phyloP scores from a whole-genome alignment of 2,888 invertebrate species.

The Salticus scenicus region DNA sequence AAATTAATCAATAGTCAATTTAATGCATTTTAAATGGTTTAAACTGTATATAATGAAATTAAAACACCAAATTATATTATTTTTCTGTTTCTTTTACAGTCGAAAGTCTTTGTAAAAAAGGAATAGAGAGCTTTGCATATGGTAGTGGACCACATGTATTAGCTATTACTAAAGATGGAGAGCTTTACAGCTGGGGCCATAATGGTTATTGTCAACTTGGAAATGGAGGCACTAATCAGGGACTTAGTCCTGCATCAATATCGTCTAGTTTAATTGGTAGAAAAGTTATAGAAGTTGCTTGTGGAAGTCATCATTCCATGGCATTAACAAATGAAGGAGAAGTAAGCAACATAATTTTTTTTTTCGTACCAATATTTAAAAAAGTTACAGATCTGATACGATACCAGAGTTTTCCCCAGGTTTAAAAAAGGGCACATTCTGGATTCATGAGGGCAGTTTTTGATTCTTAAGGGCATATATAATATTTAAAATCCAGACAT shows the following conservation, averaged over 20 bases:
- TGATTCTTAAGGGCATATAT: no score
- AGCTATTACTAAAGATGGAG: slow-evolving; percentile 79
- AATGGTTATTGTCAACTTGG: slow-evolving; percentile 80
- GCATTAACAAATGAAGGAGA: slow-evolving; percentile 80
- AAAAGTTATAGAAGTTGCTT: slow-evolving; percentile 78
- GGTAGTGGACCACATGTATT: slow-evolving; percentile 81
- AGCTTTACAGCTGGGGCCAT: slow-evolving; percentile 80
- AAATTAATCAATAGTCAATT: no score
- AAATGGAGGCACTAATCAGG: slow-evolving; percentile 79
- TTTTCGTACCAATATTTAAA: no score
- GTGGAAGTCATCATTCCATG: slow-evolving; percentile 80
- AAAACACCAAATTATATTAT: no score
- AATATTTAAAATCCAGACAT: no score
- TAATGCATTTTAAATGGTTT: no score
- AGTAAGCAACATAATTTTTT: slow-evolving; percentile 76
- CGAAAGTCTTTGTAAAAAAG: slow-evolving; percentile 78
- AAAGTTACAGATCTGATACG: no score
- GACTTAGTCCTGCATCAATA: slow-evolving; percentile 78
- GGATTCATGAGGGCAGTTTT: no score
- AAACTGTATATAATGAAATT: no score
- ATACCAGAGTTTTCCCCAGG: no score
- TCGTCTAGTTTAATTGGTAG: slow-evolving; percentile 77
- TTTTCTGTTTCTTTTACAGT: no score
- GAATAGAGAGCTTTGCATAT: slow-evolving; percentile 79
- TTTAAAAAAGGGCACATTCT: no score